These are phyloP conservation scores for Hybognathus amarus DNA, from an alignment of 2,797 vertebrate species.

Conservation along the genomic window DNA sequence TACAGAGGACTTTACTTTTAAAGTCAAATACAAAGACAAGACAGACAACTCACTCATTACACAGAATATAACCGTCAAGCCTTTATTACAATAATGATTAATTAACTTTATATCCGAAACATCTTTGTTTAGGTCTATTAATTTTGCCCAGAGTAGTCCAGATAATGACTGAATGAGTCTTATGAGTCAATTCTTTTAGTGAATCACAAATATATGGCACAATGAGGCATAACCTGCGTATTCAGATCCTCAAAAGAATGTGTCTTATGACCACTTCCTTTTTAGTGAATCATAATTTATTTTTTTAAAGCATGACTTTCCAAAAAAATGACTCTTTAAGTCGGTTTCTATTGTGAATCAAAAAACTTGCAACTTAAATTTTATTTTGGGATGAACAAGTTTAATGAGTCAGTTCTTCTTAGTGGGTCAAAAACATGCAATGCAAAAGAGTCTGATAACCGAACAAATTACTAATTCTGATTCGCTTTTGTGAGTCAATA, in stretches of 20 bases:
- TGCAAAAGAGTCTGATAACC: neutral
- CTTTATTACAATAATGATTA: neutral
- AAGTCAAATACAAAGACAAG: neutral
- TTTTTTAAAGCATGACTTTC: too few species aligned
- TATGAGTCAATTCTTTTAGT: neutral
- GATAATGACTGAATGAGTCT: neutral
- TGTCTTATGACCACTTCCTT: neutral
- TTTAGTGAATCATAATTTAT: neutral
- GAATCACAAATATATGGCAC: too few species aligned
- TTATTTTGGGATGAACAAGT: neutral
- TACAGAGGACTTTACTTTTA: constrained; percentile 1
- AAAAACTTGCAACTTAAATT: neutral
- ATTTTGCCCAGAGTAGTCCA: neutral
- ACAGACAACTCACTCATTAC: neutral
- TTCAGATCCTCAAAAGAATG: neutral
- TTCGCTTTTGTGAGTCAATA: neutral
- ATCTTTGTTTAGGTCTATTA: neutral
- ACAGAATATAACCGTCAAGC: neutral
- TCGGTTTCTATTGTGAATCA: neutral
- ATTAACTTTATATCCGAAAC: neutral
- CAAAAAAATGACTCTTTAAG: neutral
- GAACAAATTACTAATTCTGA: neutral
- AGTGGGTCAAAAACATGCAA: neutral
- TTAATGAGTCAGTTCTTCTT: neutral
- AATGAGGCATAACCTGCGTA: neutral